Conservation (phyloP, 2,888 invertebrate genomes). For the Lamellibrachia satsuma region DNA sequence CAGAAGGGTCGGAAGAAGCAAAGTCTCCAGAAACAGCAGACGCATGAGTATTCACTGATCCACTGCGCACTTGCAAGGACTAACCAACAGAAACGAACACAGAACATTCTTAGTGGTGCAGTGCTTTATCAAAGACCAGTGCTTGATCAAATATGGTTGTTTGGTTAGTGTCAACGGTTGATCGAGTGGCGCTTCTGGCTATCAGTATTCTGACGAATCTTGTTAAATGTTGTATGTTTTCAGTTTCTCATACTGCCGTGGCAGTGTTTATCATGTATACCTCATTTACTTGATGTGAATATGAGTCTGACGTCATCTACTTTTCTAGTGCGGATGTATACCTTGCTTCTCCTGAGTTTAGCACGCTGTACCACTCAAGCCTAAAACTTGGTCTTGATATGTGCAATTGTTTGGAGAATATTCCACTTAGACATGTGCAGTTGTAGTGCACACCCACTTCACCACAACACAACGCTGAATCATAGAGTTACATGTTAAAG, state of each 20-base stretch:
- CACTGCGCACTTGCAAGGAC: neutral
- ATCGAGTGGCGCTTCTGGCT: neutral
- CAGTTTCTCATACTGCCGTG: neutral
- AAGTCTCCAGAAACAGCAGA: neutral
- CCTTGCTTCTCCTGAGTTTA: neutral
- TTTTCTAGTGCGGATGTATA: neutral
- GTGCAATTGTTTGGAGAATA: neutral
- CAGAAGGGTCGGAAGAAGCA: neutral
- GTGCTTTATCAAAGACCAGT: neutral
- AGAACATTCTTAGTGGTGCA: too few relatives aligned
- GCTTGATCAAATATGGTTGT: neutral
- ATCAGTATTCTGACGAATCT: neutral
- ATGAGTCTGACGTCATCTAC: neutral
- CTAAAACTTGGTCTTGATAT: neutral
- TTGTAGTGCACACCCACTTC: neutral
- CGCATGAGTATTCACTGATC: neutral
- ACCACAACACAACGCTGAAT: neutral
- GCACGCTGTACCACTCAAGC: neutral
- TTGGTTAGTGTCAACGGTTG: neutral
- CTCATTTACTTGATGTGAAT: neutral
- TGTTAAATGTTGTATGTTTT: conserved; percentile 8
- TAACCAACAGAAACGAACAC: too few relatives aligned
- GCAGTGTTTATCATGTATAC: conserved; percentile 6
- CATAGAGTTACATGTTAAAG: neutral
- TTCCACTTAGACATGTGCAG: neutral